Evolutionary conservation across 2,113 vertebrate species (phyloP), one percentile per base, ranked within the genome.

Genomic region (Hyla sarda): DNA sequence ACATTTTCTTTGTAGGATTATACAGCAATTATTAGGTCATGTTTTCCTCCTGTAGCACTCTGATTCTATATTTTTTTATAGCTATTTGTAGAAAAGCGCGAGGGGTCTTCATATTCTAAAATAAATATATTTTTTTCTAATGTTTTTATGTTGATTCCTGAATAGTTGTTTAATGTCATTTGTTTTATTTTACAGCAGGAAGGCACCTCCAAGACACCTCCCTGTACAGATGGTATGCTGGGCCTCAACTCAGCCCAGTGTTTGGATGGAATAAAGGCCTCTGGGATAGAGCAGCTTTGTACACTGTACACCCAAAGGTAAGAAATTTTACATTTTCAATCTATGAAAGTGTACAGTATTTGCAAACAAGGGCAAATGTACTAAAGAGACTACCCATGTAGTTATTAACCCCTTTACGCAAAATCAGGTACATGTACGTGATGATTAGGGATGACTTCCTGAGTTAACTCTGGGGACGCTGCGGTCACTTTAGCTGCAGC

Each of bases 191-290:
- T 11, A 48, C 41, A 41, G 45, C 77, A 82, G 37, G 50, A 48
- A 86, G 73, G 52, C 76, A 34, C 77, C 77, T 74, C 41, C 54
- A 60, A 82, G 85, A 82, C 78, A 48, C 54, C 69, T 47, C 67
- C 83, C 88, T 90, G 87, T 74, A 91, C 92, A 25, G 89, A 93
- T 95, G 94, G 93, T 92, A 93, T 91, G 92, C 90, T 86, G 93
- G 92, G 93, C 90, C 90, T 90, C 91, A 88, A 76, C 87, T 90
- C 88, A 90, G 89, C 87, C 88, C 91, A 89, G 91, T 41, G 11
- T 93, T 92, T 82, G 92, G 92, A 82, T 90, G 92, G 90, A 91
- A 83, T 93, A 93, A 93, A 89, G 69, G 90, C 87, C 83, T 89
- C 89, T 89, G 88, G 88, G 83, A 90, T 86, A 87, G 82, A 93